Evolutionary conservation across 2,888 invertebrate species (phyloP), one percentile per base, ranked within the genome.

Genomic region (Meandrusa payeni): DNA sequence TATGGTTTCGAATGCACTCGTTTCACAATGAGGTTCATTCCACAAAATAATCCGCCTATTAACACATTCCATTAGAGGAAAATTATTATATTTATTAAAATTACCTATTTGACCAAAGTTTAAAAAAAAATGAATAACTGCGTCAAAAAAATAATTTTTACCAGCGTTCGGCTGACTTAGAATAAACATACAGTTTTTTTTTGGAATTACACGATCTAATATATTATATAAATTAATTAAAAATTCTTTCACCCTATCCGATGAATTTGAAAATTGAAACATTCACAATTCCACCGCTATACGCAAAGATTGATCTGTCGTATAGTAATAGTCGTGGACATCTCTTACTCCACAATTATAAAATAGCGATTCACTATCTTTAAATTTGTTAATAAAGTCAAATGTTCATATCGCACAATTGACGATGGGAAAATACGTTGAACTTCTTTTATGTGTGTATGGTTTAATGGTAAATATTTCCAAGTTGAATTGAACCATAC

Each of bases 391-490:
- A 1, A 41, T 32, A 33, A 9, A 32, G 11, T 32, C 23, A 6
- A 32, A 32, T 19, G 2, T 11, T n/a, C 23, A 33, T 31, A 2
- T 33, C 32, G 6, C 41, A 32, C n/a, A 49, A 32, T 36, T 49
- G 39, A 7, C 46, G 9, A 33, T 41, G n/a, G n/a, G 40, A 6
- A 27, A 11, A 27, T 27, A 11, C 27, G 11, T 11, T 27, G 27
- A 4, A 27, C 27, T 1, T 10, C 11, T 2, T 44, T 43, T 1
- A 48, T 48, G 28, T 46, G 44, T 0, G 20, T 44, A 34, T 51
- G n/a, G 26, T 46, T 48, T 23, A 48, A 27, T 0, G 47, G 43
- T 11, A 48, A 34, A 40, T 48, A 48, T 5, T 51, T 51, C 44
- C 28, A 42, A 5, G 20, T 5, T 1, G 36, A 36, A 11, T 13